Evolutionary conservation across 2,797 vertebrate species (phyloP).

Genomic region (Sandelia bainsii): DNA sequence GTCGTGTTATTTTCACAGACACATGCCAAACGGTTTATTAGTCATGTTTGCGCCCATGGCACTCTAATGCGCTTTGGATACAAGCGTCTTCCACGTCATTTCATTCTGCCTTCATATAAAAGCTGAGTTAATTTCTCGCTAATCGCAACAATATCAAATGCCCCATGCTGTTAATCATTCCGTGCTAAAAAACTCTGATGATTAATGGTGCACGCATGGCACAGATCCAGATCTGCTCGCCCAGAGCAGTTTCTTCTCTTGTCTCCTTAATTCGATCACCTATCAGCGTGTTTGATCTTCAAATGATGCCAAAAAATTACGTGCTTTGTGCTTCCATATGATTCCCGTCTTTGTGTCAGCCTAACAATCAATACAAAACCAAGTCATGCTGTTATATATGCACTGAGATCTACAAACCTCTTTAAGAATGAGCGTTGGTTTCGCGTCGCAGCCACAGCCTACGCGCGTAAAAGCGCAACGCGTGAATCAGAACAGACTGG

Average conservation of each 20-base stretch:
- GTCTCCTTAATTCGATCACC: constrained; percentile 17
- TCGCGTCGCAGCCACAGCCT: constrained; percentile 32
- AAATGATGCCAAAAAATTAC: neutral
- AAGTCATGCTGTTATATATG: neutral
- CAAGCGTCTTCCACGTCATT: constrained; percentile 4
- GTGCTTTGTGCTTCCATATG: neutral
- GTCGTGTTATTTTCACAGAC: neutral
- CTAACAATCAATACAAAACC: fast-evolving
- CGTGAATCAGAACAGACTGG: constrained; percentile 5
- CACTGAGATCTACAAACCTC: neutral
- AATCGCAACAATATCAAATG: neutral
- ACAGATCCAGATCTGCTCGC: constrained; percentile 12
- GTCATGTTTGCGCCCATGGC: neutral
- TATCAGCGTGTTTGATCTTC: neutral
- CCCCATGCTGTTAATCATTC: neutral
- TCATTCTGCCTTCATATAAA: neutral
- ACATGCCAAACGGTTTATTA: neutral
- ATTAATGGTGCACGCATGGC: neutral
- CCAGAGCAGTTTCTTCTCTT: constrained; percentile 6
- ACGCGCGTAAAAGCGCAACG: constrained; percentile 74
- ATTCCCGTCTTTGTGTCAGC: neutral
- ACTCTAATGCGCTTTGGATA: constrained; percentile 32
- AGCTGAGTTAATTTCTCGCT: neutral
- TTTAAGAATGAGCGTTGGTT: neutral
- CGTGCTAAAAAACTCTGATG: neutral